Evolutionary conservation across 1,140 invertebrate species (phyloP).

Genomic region (Monochamus saltuarius): DNA sequence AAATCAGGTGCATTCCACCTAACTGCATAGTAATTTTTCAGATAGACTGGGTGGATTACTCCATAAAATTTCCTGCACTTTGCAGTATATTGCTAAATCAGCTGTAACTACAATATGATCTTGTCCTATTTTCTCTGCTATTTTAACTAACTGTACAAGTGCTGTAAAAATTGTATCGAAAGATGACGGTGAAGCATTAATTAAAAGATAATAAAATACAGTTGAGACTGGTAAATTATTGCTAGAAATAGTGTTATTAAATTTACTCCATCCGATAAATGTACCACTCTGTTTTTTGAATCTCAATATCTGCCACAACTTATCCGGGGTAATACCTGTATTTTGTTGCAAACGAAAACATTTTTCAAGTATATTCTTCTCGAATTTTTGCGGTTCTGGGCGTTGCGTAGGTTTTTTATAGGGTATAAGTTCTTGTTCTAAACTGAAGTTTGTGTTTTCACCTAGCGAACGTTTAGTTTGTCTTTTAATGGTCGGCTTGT

Average conservation of each 20-base stretch:
- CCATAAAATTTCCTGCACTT: constrained; percentile 16
- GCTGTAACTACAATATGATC: constrained; percentile 13
- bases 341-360: neutral
- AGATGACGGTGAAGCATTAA: constrained; percentile 7
- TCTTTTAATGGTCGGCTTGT: neutral
- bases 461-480: no score
- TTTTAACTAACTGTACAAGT: constrained; percentile 7
- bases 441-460: no score
- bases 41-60: neutral
- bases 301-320: constrained; percentile 3
- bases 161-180: constrained; percentile 16
- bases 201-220: constrained; percentile 15
- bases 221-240: constrained; percentile 13
- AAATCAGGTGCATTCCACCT: constrained; percentile 14
- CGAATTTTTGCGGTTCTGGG: constrained; percentile 10
- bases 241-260: neutral
- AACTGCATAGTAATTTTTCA: constrained; percentile 11
- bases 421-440: no score
- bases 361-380: neutral
- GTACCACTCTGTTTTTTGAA: neutral
- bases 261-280: neutral
- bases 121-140: constrained; percentile 11
- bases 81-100: constrained; percentile 16
- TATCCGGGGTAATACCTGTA: neutral
- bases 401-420: neutral